Evolutionary conservation across 92 coral and sea anemone genomes (phyloP).

Genomic region (Porites lobata): DNA sequence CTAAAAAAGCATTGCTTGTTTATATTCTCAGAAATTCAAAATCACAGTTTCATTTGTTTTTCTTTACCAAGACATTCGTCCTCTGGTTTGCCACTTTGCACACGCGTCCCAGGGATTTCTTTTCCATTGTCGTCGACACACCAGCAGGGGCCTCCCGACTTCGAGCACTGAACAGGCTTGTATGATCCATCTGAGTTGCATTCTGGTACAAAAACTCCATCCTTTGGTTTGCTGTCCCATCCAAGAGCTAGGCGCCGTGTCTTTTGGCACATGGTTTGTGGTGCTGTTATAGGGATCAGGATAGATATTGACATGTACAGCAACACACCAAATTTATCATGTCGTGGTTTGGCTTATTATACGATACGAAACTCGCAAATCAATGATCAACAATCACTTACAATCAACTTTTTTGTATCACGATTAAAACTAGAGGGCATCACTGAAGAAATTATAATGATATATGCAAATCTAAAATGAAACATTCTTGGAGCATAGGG

Average conservation of each 20-base stretch:
- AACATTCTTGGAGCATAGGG: too few relatives aligned
- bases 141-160: constrained; percentile 83
- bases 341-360: too few relatives aligned
- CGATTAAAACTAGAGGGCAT: too few relatives aligned
- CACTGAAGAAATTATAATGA: too few relatives aligned
- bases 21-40: not conserved
- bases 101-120: constrained; percentile 82
- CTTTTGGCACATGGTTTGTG: constrained; percentile 60
- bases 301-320: not conserved
- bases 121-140: constrained; percentile 87
- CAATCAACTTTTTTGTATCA: too few relatives aligned
- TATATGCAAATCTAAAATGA: too few relatives aligned
- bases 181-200: constrained; percentile 84
- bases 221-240: constrained; percentile 37
- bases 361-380: too few relatives aligned
- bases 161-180: constrained; percentile 81
- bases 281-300: not conserved
- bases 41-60: not conserved
- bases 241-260: constrained; percentile 77
- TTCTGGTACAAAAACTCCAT: constrained; percentile 73
- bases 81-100: constrained; percentile 53
- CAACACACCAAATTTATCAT: too few relatives aligned
- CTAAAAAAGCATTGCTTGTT: not conserved
- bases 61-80: constrained; percentile 21
- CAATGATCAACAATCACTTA: too few relatives aligned